Percentiles rank a stretch among this genome's conserved stretches.
These are phyloP conservation scores for Tachina lurida DNA, from an alignment of 2,888 invertebrate genomes.

Conservation along the genomic window DNA sequence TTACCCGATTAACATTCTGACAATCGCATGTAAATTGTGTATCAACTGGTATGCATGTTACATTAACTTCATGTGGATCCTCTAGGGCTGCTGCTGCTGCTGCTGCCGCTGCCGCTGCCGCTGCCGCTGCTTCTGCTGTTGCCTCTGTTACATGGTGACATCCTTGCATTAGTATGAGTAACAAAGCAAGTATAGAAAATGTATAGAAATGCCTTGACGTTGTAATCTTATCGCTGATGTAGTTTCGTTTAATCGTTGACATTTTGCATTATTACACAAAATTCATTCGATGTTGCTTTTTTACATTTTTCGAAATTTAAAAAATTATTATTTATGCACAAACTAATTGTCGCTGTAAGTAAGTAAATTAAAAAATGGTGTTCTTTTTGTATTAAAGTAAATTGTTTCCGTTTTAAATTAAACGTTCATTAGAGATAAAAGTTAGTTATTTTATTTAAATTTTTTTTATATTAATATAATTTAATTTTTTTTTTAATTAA, in stretches of 20 bases:
- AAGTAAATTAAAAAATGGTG: conserved; percentile 26
- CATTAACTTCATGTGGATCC: conserved; percentile 73
- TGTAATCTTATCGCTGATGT: conserved; percentile 28
- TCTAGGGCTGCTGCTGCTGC: background rate
- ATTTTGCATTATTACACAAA: conserved; percentile 66
- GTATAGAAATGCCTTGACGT: conserved; percentile 50
- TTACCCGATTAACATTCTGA: conserved; percentile 80
- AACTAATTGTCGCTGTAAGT: conserved; percentile 40
- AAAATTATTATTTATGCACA: conserved; percentile 3
- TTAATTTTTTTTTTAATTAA: background rate
- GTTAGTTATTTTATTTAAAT: conserved; percentile 33
- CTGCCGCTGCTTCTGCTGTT: background rate
- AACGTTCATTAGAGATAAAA: background rate
- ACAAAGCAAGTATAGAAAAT: conserved; percentile 7
- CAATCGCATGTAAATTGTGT: conserved; percentile 82
- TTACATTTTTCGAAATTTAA: conserved; percentile 60
- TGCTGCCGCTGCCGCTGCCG: background rate
- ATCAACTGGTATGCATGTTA: conserved; percentile 79
- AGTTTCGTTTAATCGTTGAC: conserved; percentile 62
- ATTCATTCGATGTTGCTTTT: conserved; percentile 26
- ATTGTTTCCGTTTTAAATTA: conserved; percentile 25
- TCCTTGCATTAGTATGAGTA: conserved; percentile 50
- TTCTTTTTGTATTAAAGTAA: conserved; percentile 14
- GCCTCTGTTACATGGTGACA: conserved; percentile 31
- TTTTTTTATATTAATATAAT: background rate